Base-by-base conservation (phyloP, 2,888 invertebrate genomes). In the Sthenelais limicola region DNA sequence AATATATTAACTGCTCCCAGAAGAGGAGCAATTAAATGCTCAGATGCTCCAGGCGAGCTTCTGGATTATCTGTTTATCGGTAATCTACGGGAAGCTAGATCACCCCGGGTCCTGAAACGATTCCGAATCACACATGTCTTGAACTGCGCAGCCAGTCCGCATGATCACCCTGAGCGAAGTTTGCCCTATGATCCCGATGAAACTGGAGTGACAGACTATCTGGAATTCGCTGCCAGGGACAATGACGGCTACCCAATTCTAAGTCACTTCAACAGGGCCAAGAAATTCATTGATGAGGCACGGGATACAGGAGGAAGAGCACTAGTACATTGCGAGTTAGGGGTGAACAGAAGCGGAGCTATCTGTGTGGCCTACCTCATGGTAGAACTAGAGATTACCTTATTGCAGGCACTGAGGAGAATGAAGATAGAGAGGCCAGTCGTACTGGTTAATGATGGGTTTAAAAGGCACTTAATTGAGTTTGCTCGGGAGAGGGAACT, bases 261-360 rank as follows among this genome's bases (percentile, higher is more conserved):
- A 12, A 43, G 51, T 9, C 77, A 74, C 56, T 78, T 71, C 73
- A n/a, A 49, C 26, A 32, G 52, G 18, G 74, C 74, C 9, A 69
- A 67, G 73, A 24, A n/a, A 7, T 77, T 77, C 49, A 77, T 78
- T 3, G 73, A 78, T 62, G 43, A 54, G n/a, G 78, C 75, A 2
- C 68, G 28, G 56, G 33, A 67, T 2, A 24, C 48, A 2, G 76
- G 77, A 3, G 78, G 77, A 1, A 51, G 72, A 47, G 76, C 62
- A 28, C 51, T 78, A 43, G 76, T 78, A 12, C 78, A 78, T 54
- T 78, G 78, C 68, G 76, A 77, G 38, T 62, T 78, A 48, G 77
- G 78, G 0, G 69, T 78, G 32, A 78, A 78, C 72, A 62, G 78
- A 1, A 78, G 78, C 49, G 76, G 72, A n/a, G 74, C 78, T 24